Evolutionary conservation across 1,140 invertebrate genomes (phyloP).

Genomic region (Drosophila melanica): DNA sequence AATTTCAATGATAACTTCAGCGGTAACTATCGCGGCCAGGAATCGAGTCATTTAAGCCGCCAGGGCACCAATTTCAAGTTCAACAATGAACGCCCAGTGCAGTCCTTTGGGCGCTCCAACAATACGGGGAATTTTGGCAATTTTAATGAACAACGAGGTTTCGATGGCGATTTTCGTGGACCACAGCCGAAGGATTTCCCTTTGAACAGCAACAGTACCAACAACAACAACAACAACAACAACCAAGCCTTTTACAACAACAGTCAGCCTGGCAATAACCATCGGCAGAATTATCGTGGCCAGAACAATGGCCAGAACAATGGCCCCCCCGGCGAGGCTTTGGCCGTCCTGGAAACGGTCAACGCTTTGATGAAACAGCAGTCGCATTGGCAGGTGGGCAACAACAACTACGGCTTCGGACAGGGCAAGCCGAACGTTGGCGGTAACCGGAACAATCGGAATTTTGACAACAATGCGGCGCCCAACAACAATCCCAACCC

Average conservation of each 20-base stretch:
- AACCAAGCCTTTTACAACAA: constrained; percentile 6
- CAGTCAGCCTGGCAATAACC: not conserved
- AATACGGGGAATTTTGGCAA: constrained; percentile 25
- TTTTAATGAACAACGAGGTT: constrained; percentile 5
- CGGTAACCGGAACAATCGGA: constrained; percentile 12
- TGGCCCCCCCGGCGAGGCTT: not conserved
- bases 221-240: constrained; percentile 5
- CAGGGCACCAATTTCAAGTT: constrained; percentile 23
- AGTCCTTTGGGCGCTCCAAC: constrained; percentile 2
- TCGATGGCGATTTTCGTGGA: constrained; percentile 23
- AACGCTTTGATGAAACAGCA: constrained; percentile 28
- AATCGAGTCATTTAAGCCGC: constrained; percentile 14
- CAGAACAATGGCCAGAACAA: constrained; percentile 8
- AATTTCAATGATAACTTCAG: constrained; percentile 30
- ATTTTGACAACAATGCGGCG: not conserved
- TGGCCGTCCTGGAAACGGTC: constrained; percentile 24
- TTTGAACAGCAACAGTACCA: constrained; percentile 11
- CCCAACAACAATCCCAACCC: not conserved
- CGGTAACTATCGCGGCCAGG: constrained; percentile 15
- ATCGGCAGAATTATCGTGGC: constrained; percentile 12
- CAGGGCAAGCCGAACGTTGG: constrained; percentile 14
- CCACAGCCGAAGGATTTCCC: constrained; percentile 19
- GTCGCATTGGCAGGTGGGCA: constrained; percentile 41
- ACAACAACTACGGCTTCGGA: constrained; percentile 15
- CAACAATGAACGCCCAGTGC: constrained; percentile 16